Evolutionary conservation across 2,113 vertebrate genomes (phyloP).

Genomic region (Gymnocephalus cernua): DNA sequence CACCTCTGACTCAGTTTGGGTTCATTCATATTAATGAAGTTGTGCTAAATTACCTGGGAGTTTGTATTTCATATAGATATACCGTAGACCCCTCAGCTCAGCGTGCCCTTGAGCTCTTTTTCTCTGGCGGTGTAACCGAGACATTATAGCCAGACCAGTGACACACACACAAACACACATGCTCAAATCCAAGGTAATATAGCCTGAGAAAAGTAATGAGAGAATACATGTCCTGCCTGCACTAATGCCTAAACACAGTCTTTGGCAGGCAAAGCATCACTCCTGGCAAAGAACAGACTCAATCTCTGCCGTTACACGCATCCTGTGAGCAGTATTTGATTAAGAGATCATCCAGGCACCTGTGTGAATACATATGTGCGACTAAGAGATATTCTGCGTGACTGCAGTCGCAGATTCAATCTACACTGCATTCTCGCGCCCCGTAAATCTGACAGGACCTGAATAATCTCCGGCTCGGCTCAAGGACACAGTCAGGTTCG

Average conservation of each 20-base stretch:
- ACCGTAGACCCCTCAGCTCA: slow-evolving; percentile 31
- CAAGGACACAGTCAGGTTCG: slow-evolving; percentile 58
- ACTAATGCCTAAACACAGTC: slow-evolving; percentile 35
- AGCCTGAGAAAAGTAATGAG: background rate
- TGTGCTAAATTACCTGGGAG: slow-evolving; percentile 33
- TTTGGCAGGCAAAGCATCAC: slow-evolving; percentile 47
- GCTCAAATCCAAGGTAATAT: background rate
- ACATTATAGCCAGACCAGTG: slow-evolving; percentile 11
- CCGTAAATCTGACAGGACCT: slow-evolving; percentile 70
- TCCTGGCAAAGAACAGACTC: slow-evolving; percentile 50
- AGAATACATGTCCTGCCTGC: slow-evolving; percentile 17
- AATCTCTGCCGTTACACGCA: slow-evolving; percentile 22
- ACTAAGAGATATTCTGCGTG: slow-evolving; percentile 53
- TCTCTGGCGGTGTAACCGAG: slow-evolving; percentile 28
- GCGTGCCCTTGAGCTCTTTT: slow-evolving; percentile 32
- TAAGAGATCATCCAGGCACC: slow-evolving; percentile 68
- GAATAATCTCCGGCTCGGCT: slow-evolving; percentile 59
- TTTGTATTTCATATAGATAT: slow-evolving; percentile 37
- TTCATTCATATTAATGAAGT: slow-evolving; percentile 71
- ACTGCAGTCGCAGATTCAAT: slow-evolving; percentile 63
- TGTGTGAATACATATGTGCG: slow-evolving; percentile 71
- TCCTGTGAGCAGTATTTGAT: slow-evolving; percentile 67
- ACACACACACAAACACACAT: background rate
- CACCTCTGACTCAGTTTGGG: slow-evolving; percentile 40
- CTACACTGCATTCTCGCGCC: slow-evolving; percentile 31